These are phyloP conservation scores for Xenentodon cancila DNA, from an alignment of 2,797 vertebrate genomes.

Conservation along the genomic window DNA sequence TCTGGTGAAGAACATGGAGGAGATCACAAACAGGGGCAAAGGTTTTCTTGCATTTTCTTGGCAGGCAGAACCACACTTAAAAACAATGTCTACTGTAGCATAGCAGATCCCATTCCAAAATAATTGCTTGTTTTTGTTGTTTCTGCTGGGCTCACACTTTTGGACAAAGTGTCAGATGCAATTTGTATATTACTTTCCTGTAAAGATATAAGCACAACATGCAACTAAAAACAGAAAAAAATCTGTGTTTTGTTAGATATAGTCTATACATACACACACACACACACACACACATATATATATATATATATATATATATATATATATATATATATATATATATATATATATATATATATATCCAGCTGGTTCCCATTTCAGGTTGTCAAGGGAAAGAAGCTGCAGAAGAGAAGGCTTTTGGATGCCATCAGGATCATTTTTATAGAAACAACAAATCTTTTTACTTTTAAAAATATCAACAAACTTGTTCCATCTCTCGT, in stretches of 20 bases:
- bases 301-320: too few species aligned
- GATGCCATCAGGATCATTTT: slow-evolving; percentile 51
- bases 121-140: background rate
- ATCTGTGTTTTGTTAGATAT: slow-evolving; percentile 35
- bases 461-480: slow-evolving; percentile 38
- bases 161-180: slow-evolving; percentile 13
- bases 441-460: slow-evolving; percentile 40
- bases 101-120: background rate
- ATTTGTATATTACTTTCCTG: slow-evolving; percentile 8
- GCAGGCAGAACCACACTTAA: background rate
- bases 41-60: background rate
- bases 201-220: slow-evolving; percentile 16
- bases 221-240: slow-evolving; percentile 43
- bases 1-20: slow-evolving; percentile 1
- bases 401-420: slow-evolving; percentile 43
- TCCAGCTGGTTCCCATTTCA: slow-evolving; percentile 59
- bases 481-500: slow-evolving; percentile 37
- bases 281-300: too few species aligned
- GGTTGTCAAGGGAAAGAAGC: slow-evolving; percentile 58
- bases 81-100: background rate
- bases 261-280: slow-evolving; percentile 8
- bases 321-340: too few species aligned
- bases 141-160: background rate
- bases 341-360: too few species aligned
- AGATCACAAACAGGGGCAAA: fast-evolving